phyloP scores from a whole-genome alignment of 2,797 vertebrate genomes.

The Chelidonichthys spinosus region DNA sequence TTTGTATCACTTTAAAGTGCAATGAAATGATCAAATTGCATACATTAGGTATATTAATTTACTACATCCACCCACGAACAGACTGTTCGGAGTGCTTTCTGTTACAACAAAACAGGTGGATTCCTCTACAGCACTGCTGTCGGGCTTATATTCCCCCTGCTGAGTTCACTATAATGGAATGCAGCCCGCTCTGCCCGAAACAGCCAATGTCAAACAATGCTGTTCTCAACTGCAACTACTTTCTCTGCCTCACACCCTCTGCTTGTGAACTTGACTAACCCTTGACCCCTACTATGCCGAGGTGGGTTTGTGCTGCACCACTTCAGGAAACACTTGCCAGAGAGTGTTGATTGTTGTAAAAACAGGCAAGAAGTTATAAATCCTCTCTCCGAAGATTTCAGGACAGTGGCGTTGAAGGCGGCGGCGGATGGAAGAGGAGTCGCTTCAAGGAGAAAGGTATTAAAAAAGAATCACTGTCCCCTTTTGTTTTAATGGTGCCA shows the following conservation, averaged over 20 bases:
- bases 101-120: conserved; percentile 38
- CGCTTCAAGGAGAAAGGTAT: conserved; percentile 61
- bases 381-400: conserved; percentile 41
- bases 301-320: conserved; percentile 12
- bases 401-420: conserved; percentile 24
- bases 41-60: neutral
- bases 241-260: conserved; percentile 43
- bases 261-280: conserved; percentile 65
- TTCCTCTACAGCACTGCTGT: conserved; percentile 55
- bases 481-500: conserved; percentile 65
- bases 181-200: conserved; percentile 57
- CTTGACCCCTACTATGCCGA: conserved; percentile 33
- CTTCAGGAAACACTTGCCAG: conserved; percentile 48
- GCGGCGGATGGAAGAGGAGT: conserved; percentile 27
- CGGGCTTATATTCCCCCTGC: conserved; percentile 52
- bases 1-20: neutral
- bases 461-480: conserved; percentile 61
- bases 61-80: conserved; percentile 4
- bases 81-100: conserved; percentile 26
- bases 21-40: neutral
- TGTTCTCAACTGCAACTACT: conserved; percentile 38
- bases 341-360: conserved; percentile 55
- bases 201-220: conserved; percentile 54
- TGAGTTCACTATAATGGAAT: conserved; percentile 75
- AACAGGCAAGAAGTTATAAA: conserved; percentile 50